Base-by-base conservation (phyloP, 2,888 invertebrate species). In the Aspidiotus rigidus region DNA sequence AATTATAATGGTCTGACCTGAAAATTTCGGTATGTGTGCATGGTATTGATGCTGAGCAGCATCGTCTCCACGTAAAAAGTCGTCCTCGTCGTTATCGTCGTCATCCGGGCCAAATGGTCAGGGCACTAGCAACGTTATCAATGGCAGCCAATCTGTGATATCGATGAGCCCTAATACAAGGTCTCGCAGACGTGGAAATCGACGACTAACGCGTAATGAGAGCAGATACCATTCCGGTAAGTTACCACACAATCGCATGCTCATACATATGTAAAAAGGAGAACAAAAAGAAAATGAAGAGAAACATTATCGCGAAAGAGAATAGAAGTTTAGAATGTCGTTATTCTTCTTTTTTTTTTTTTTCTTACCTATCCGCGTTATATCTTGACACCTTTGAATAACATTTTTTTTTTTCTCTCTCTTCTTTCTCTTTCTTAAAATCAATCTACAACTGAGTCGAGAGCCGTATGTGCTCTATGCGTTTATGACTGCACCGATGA, bases 191-290 rank as follows among this genome's bases (percentile, higher is more conserved):
- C 83, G 90, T 78, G 90, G 90, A 78, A 92, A 93, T 81, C 83
- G 93, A 73, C 83, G 93, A 75, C 86, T 94, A 76, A 94, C 95
- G 74, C 84, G 93, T 77, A 93, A 94, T 82, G 94, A 95, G 83
- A 92, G 90, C 81, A 85, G 94, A 77, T 95, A 93, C 81, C 94
- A 95, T 81, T 94, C 94, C 80, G 95, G 95, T 94, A 85, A 85
- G 87, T 84, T 76, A 15, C 55, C 44, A 15, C 63, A 55, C 40
- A 63, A 54, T 39, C 15, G 69, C 63, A 69, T 53, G 69, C 56
- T 10, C 10, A 56, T 56, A 16, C 10, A 56, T 56, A 15, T n/a
- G 16, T 10, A 56, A 56, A 56, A 11, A 56, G n/a, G 13, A 16
- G 28, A 28, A 28, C 28, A 28, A 28, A 28, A 28, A 28, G 28